Evolutionary conservation across 1,140 invertebrate genomes (phyloP), one percentile per base, ranked within the genome.

Genomic region (Diuraphis noxia): DNA sequence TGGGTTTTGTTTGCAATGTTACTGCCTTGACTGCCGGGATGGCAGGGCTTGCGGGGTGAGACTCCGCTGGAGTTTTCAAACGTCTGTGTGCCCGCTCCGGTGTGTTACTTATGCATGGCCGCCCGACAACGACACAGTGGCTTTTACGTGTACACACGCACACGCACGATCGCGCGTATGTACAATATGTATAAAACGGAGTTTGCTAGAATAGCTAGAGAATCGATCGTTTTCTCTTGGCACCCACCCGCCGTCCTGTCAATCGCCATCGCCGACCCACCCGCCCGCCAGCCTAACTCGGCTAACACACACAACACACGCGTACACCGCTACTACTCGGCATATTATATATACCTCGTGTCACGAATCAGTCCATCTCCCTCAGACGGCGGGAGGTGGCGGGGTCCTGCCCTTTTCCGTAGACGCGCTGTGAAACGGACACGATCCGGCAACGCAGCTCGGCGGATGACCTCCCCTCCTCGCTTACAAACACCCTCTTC

Each of bases 291-390:
- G 13, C 56, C 56, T 72, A 63, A 63, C 56, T 10, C 25, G 56
- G 56, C 13, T 38, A 56, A 77, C 81, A 30, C 38, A 89, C 40
- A 41, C 41, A 21, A 46, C n/a, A 38, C 43, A 38, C 89, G 21
- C 90, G 40, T 52, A 86, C 34, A 25, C 85, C 40, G 49, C 23
- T 30, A 13, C 56, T 72, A 72, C n/a, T 72, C 56, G 56, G 56
- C n/a, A n/a, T 72, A n/a, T n/a, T n/a, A n/a, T n/a, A n/a, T n/a
- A 72, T 72, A 86, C 63, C 10, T 79, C 72, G 88, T 91, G 89
- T 91, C 89, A 91, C 89, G 89, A 87, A 85, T 92, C 91, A 92
- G 81, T 87, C 81, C 56, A 85, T 92, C 91, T 92, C 91, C 81
- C 49, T 72, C 56, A n/a, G 82, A 52, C 10, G 82, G 46, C 52